Conservation (phyloP, 2,888 invertebrate species). For the Eupithecia insigniata region DNA sequence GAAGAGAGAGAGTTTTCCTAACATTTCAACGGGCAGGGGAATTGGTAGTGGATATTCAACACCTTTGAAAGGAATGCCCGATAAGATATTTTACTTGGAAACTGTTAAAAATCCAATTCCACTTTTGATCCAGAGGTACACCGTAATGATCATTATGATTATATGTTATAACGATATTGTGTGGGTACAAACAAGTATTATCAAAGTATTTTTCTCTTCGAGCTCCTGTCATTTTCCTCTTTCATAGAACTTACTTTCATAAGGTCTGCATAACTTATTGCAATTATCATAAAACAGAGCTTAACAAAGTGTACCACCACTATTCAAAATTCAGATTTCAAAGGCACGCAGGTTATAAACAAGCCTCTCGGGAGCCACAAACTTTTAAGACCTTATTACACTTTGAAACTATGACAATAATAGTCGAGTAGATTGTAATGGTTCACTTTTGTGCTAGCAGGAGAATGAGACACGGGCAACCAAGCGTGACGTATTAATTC, state of each 20-base stretch:
- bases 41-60: not conserved
- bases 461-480: constrained; percentile 42
- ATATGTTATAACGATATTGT: not conserved
- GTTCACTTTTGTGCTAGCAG: constrained; percentile 42
- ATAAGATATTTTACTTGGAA: not conserved
- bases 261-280: constrained; percentile 6
- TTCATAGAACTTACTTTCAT: not conserved
- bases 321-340: constrained; percentile 10
- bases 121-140: not conserved
- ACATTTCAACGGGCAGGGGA: not conserved
- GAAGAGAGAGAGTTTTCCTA: not conserved
- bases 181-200: not conserved
- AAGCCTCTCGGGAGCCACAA: constrained; percentile 23
- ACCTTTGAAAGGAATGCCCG: not conserved
- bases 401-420: constrained; percentile 44
- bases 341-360: constrained; percentile 27
- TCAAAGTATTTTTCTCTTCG: not conserved
- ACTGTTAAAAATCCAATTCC: not conserved
- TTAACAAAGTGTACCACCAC: not conserved
- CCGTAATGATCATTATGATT: not conserved
- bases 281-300: not conserved
- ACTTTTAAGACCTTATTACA: constrained; percentile 40
- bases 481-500: constrained; percentile 45
- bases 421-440: constrained; percentile 40
- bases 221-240: not conserved